Conservation (phyloP, 2,113 vertebrate genomes). For the Redunca redunca region DNA sequence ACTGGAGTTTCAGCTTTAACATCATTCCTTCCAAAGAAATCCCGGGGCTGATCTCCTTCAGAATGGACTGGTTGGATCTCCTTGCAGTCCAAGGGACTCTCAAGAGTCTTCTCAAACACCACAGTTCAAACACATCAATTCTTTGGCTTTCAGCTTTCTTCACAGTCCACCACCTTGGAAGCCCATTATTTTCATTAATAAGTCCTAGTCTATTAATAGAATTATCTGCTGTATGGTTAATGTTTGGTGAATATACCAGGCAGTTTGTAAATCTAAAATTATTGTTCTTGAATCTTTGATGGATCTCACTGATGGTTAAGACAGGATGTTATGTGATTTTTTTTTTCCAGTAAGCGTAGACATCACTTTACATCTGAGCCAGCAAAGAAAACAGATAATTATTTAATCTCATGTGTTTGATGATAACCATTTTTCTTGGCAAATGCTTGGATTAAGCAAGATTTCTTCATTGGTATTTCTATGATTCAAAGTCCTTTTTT, state of each 20-base stretch:
- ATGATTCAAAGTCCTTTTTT: neutral
- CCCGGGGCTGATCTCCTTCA: too few relatives aligned
- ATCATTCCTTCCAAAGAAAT: too few relatives aligned
- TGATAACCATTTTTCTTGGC: slow-evolving; percentile 46
- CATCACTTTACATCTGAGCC: neutral
- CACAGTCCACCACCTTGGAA: neutral
- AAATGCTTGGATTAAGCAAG: slow-evolving; percentile 35
- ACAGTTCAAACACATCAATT: too few relatives aligned
- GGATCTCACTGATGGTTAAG: neutral
- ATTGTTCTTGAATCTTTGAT: neutral
- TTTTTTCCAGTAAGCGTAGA: neutral
- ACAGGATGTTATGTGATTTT: neutral
- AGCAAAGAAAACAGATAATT: slow-evolving; percentile 50
- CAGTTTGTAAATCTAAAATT: slow-evolving; percentile 5
- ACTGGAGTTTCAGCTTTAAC: too few relatives aligned
- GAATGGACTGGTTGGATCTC: too few relatives aligned
- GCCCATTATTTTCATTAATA: neutral
- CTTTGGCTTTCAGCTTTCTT: too few relatives aligned
- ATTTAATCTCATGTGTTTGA: slow-evolving; percentile 54
- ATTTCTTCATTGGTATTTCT: slow-evolving; percentile 42
- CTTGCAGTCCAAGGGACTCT: too few relatives aligned
- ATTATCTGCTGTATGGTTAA: neutral
- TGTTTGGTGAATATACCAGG: neutral
- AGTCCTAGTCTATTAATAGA: neutral
- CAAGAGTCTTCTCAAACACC: too few relatives aligned